Evolutionary conservation across 2,113 vertebrate genomes (phyloP), one percentile per base, ranked within the genome.

Genomic region (Tetrax tetrax): DNA sequence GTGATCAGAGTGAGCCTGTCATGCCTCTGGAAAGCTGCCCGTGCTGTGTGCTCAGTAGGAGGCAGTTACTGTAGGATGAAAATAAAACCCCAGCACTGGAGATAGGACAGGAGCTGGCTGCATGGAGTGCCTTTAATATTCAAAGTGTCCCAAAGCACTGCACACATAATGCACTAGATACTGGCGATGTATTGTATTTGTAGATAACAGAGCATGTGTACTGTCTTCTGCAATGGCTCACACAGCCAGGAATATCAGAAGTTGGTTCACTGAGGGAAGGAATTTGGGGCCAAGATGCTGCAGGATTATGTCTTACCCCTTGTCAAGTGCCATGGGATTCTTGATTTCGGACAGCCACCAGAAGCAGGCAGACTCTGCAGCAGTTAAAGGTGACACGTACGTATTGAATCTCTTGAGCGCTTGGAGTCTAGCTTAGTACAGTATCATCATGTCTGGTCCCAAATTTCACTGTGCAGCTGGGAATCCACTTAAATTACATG

Each of bases 91-190:
- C 80, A 65, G 71, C 75, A 48, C 78, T 81, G 83, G 51, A 74
- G 51, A 45, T 16, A 69, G 90, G 81, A 50, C 33, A 71, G 95
- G 83, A 91, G 37, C 72, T 95, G 94, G 41, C 86, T 97, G 89
- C 74, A 81, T 38, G 84, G 68, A n/a, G 90, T 95, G 87, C 95
- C 96, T 97, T 96, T 85, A 72, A 53, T 43, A 25, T 72, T 74
- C 63, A 59, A 87, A 80, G 47, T 59, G 70, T 94, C 83, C 88
- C 90, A 91, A 93, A 89, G 33, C 28, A 28, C 82, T 92, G 76
- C 76, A 70, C 45, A 29, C 5, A 4, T 19, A 53, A 53, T 56
- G 21, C n/a, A 35, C 77, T 77, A 51, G 65, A 35, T 57, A 53
- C 54, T 71, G 74, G 75, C 10, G 9, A n/a, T 13, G 16, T 77